Evolutionary conservation across 1,140 invertebrate genomes (phyloP), one percentile per base, ranked within the genome.

Genomic region (Drosophila watanabei): DNA sequence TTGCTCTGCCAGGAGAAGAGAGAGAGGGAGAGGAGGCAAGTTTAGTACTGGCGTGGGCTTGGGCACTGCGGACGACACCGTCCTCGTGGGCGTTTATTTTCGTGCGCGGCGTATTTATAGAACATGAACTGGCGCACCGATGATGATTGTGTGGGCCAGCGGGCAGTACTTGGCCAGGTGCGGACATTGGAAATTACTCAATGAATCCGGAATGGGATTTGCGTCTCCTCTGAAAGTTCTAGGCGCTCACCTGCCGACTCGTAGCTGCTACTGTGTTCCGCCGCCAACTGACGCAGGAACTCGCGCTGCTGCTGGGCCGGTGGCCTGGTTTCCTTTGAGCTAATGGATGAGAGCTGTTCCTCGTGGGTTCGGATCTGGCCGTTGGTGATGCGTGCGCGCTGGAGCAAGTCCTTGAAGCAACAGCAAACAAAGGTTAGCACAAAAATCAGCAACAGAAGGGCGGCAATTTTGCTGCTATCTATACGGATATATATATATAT

Each of bases 41-140:
- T 65, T 63, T 49, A 68, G 39, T 73, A 75, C 75, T 68, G 65
- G 48, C 45, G 20, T 54, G 62, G 51, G 75, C 2, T 32, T 20
- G 32, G 1, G 30, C 20, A 30, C 64, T 51, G 65, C 52, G 54
- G 52, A 56, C 54, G 20, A 61, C 65, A 54, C 33, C 20, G 33
- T 45, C 51, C 61, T 69, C 56, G 88, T 81, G 83, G 83, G 80
- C 75, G 66, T 79, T 85, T 90, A 89, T 90, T 89, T 89, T 85
- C 54, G 75, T 89, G 66, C 49, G 5, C 28, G 14, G 30, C 33
- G 24, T 89, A 89, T 69, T 82, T 90, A 63, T 89, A 89, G 86
- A 85, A 35, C 49, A 89, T 89, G 86, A 91, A 90, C 86, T 91
- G 79, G 87, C 71, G 82, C 87, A 90, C 79, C 79, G 56, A 62